Evolutionary conservation across 2,888 invertebrate species (phyloP).

Genomic region (Cynaeus angustus): DNA sequence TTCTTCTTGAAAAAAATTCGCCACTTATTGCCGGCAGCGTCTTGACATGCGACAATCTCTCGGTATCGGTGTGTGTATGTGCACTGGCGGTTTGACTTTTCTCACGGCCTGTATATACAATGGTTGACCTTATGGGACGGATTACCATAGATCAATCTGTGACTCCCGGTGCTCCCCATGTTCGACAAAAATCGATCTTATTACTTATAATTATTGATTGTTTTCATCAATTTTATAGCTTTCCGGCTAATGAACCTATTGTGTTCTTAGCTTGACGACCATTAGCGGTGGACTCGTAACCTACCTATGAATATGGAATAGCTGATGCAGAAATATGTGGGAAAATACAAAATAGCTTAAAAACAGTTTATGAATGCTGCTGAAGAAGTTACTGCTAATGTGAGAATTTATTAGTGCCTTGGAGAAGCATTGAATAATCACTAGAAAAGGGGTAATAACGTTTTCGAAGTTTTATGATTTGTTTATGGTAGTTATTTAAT

Average conservation of each 20-base stretch:
- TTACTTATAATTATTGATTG: slow-evolving; percentile 19
- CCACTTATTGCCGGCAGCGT: slow-evolving; percentile 42
- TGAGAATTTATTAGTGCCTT: no score
- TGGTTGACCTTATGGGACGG: slow-evolving; percentile 55
- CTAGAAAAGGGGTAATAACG: no score
- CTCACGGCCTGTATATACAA: slow-evolving; percentile 57
- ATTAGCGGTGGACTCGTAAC: slow-evolving; percentile 23
- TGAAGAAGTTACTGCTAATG: no score
- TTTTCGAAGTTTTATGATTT: no score
- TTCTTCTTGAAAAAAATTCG: slow-evolving; percentile 23
- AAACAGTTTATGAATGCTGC: no score
- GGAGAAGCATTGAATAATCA: no score
- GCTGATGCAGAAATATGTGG: not conserved
- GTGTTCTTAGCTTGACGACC: slow-evolving; percentile 2
- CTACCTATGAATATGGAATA: slow-evolving; percentile 26
- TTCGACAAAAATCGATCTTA: slow-evolving; percentile 29
- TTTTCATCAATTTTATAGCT: slow-evolving; percentile 23
- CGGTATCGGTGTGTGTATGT: slow-evolving; percentile 35
- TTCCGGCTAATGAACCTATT: slow-evolving; percentile 36
- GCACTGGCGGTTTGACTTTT: slow-evolving; percentile 50
- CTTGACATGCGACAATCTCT: slow-evolving; percentile 48
- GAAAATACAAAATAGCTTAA: no score
- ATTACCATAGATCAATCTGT: slow-evolving; percentile 55
- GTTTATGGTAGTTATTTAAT: no score
- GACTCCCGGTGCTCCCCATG: slow-evolving; percentile 54